These are phyloP conservation scores for Formica exsecta DNA, from an alignment of 1,140 invertebrate species.

Conservation along the genomic window DNA sequence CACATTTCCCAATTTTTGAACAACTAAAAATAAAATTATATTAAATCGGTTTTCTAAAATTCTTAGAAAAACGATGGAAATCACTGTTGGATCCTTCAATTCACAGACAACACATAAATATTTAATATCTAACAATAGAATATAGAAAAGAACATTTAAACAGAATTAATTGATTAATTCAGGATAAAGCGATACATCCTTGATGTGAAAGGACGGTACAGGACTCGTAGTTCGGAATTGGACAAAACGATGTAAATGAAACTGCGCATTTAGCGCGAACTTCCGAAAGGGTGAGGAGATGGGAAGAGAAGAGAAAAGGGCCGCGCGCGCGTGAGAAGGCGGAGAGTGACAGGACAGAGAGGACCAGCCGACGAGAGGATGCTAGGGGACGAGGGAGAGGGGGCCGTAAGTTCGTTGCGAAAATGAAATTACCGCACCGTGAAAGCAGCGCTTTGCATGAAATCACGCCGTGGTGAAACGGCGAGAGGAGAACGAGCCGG, in stretches of 20 bases:
- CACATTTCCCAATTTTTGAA: too few relatives aligned
- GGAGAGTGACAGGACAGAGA: constrained; percentile 58
- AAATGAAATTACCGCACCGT: constrained; percentile 81
- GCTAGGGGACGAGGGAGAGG: not conserved
- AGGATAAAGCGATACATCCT: not conserved
- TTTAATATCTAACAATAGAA: too few relatives aligned
- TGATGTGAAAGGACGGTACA: not conserved
- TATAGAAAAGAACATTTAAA: too few relatives aligned
- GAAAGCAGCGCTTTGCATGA: constrained; percentile 80
- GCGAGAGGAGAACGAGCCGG: not conserved
- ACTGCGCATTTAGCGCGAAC: constrained; percentile 71
- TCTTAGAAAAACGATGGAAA: too few relatives aligned
- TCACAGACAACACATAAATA: too few relatives aligned
- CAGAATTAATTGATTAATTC: not conserved
- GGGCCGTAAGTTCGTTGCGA: constrained; percentile 78
- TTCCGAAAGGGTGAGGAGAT: constrained; percentile 19
- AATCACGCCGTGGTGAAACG: constrained; percentile 68
- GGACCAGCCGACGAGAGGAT: constrained; percentile 35
- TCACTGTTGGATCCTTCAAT: too few relatives aligned
- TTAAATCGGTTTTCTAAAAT: too few relatives aligned
- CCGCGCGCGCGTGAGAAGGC: constrained; percentile 6
- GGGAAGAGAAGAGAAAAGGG: not conserved
- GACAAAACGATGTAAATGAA: constrained; percentile 71
- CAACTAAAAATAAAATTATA: too few relatives aligned
- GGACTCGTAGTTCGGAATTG: not conserved